Percentiles rank a stretch among this genome's conserved stretches.
These are phyloP conservation scores for Tyrannus savana DNA, from an alignment of 2,113 vertebrate species.

Conservation along the genomic window DNA sequence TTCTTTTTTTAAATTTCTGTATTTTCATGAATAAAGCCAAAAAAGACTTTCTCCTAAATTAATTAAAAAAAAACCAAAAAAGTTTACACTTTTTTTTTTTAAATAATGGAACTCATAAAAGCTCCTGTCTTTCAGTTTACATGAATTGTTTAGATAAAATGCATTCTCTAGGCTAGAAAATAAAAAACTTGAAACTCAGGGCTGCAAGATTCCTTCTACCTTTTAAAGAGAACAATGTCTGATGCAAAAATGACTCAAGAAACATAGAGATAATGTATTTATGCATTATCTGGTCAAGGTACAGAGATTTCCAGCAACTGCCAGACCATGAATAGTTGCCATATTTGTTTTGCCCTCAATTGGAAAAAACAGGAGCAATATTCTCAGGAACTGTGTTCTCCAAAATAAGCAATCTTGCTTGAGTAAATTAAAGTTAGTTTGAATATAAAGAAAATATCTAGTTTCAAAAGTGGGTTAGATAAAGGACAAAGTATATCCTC, in stretches of 20 bases:
- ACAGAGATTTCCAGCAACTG: neutral
- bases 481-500: neutral
- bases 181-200: neutral
- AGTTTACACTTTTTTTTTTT: neutral
- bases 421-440: neutral
- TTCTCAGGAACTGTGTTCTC: neutral
- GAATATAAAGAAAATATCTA: neutral
- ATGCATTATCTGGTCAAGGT: neutral
- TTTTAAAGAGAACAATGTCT: neutral
- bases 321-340: neutral
- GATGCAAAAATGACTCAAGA: neutral
- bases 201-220: neutral
- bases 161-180: neutral
- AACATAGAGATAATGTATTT: neutral
- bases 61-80: neutral
- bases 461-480: neutral
- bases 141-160: neutral
- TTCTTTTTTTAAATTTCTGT: neutral
- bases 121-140: neutral
- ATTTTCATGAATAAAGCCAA: neutral
- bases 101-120: neutral
- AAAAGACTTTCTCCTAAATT: neutral
- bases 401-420: neutral
- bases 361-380: neutral
- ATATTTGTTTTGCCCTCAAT: neutral